phyloP scores from a whole-genome alignment of 1,140 invertebrate genomes.

The Amphibalanus amphitrite region DNA sequence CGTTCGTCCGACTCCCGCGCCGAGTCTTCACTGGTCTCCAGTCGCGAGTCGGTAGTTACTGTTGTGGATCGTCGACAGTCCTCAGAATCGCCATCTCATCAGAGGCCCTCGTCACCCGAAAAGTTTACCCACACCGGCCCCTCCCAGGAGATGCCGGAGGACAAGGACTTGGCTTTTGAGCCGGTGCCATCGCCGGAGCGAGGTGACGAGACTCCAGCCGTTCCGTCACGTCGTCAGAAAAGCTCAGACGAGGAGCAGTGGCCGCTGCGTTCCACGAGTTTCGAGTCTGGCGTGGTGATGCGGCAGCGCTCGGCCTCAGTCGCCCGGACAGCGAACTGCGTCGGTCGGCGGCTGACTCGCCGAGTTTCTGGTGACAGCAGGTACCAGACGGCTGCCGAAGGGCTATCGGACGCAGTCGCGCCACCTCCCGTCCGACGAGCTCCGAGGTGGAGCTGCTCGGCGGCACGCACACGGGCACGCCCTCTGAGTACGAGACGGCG shows the following conservation, averaged over 20 bases:
- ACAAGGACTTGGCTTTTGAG: no score
- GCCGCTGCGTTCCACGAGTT: neutral
- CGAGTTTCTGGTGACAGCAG: slow-evolving; percentile 76
- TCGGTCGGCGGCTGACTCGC: slow-evolving; percentile 33
- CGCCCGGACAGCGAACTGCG: slow-evolving; percentile 15
- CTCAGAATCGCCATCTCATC: neutral
- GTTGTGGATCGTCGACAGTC: neutral
- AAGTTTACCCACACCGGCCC: no score
- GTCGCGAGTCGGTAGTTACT: neutral
- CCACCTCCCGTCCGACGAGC: slow-evolving; percentile 57
- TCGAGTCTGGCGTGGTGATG: neutral
- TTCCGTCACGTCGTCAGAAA: neutral
- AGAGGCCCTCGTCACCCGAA: no score
- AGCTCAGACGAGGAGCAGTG: neutral
- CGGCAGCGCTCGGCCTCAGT: neutral
- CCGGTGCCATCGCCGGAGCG: no score
- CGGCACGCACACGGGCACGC: slow-evolving; percentile 25
- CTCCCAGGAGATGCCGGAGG: no score
- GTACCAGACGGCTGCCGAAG: slow-evolving; percentile 74
- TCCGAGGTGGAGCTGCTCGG: slow-evolving; percentile 61
- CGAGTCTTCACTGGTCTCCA: neutral
- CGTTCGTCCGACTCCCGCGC: neutral
- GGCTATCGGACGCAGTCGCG: slow-evolving; percentile 41
- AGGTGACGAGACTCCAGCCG: neutral
- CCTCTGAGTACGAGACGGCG: slow-evolving; percentile 78